Conservation (phyloP, 2,797 vertebrate genomes). For the Brotula barbata region DNA sequence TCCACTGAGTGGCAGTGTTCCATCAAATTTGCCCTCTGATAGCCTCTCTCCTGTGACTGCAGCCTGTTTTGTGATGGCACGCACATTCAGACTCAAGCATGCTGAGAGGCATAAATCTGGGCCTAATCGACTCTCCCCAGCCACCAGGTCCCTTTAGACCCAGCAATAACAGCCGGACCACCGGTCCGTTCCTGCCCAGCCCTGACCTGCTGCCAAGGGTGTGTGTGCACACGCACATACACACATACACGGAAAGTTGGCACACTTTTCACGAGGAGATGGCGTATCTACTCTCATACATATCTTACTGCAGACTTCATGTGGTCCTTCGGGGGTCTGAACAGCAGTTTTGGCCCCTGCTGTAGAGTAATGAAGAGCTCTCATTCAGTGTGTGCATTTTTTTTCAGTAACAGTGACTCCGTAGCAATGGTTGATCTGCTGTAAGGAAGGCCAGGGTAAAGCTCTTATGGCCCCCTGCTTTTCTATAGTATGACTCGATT, state of each 20-base stretch:
- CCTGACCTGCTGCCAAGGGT: slow-evolving; percentile 66
- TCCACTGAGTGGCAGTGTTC: slow-evolving; percentile 67
- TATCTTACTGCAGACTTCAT: slow-evolving; percentile 43
- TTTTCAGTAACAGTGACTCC: slow-evolving; percentile 19
- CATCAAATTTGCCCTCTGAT: slow-evolving; percentile 38
- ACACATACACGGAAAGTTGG: slow-evolving; percentile 8
- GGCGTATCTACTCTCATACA: slow-evolving; percentile 57
- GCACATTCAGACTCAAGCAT: slow-evolving; percentile 29
- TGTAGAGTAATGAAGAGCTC: slow-evolving; percentile 41
- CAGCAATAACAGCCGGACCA: slow-evolving; percentile 74
- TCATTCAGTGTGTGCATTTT: no score
- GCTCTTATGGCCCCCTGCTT: slow-evolving; percentile 33
- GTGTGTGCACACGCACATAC: slow-evolving; percentile 36
- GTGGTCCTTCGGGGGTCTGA: slow-evolving; percentile 21
- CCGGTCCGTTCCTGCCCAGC: slow-evolving; percentile 70
- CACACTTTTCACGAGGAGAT: slow-evolving; percentile 44
- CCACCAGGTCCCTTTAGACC: slow-evolving; percentile 67
- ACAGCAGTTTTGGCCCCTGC: slow-evolving; percentile 15
- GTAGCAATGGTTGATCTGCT: slow-evolving; percentile 13
- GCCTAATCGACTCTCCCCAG: slow-evolving; percentile 78
- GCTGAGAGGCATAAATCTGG: slow-evolving; percentile 74
- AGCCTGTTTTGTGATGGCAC: slow-evolving; percentile 29
- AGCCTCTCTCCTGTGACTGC: no score
- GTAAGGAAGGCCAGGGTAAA: slow-evolving; percentile 28
- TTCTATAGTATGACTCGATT: slow-evolving; percentile 41